phyloP scores from a whole-genome alignment of 2,888 invertebrate species.

The Neocrepidodera transversa region DNA sequence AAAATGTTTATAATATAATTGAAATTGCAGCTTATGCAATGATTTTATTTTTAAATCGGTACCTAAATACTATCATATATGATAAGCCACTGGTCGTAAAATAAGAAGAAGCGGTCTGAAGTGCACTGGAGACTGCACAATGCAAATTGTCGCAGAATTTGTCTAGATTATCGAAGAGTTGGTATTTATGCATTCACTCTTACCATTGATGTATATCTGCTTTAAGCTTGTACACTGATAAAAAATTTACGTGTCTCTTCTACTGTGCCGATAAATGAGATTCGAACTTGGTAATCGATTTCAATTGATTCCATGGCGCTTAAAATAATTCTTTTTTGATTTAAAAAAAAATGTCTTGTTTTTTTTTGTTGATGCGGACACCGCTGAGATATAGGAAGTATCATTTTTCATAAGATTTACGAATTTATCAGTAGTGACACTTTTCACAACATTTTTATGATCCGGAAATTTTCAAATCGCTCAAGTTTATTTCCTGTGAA shows the following conservation, averaged over 20 bases:
- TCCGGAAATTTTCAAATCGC: constrained; percentile 8
- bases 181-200: constrained; percentile 42
- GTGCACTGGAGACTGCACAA: constrained; percentile 58
- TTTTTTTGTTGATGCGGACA: not conserved
- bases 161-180: constrained; percentile 58
- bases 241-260: constrained; percentile 17
- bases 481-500: constrained; percentile 19
- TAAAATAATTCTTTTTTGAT: no score
- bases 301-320: no score
- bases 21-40: no score
- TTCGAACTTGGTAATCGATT: not conserved
- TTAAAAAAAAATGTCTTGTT: no score
- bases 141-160: constrained; percentile 62
- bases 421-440: constrained; percentile 24
- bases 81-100: constrained; percentile 11
- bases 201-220: constrained; percentile 41
- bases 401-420: constrained; percentile 23
- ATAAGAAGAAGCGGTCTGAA: constrained; percentile 25
- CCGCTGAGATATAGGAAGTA: constrained; percentile 15
- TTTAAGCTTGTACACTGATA: constrained; percentile 35
- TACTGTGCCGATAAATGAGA: no score
- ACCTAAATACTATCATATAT: no score
- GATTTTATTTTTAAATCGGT: no score
- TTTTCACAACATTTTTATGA: constrained; percentile 14
- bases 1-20: no score